Percentiles rank a stretch among this genome's conserved stretches.
Conservation (phyloP, 1,140 invertebrate species). For the Contarinia nasturtii region DNA sequence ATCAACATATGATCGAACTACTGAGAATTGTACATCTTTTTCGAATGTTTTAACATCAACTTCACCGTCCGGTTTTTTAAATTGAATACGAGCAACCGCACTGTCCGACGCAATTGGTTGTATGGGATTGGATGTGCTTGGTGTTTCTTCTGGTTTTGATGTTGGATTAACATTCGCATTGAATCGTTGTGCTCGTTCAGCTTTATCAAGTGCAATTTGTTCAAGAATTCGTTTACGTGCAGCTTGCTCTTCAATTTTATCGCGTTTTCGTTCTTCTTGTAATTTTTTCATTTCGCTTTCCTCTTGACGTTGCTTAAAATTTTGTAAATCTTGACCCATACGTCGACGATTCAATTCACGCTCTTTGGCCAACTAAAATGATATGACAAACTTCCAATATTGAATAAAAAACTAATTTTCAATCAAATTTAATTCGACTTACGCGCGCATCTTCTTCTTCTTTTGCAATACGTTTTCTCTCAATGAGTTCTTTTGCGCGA, state of each 20-base stretch:
- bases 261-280: slow-evolving; percentile 36
- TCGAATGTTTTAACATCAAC: slow-evolving; percentile 23
- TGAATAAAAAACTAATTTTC: slow-evolving; percentile 1
- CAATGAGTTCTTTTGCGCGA: slow-evolving; percentile 31
- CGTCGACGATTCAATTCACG: slow-evolving; percentile 51
- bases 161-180: neutral
- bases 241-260: slow-evolving; percentile 41
- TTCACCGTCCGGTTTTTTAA: slow-evolving; percentile 60
- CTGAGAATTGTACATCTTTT: slow-evolving; percentile 20
- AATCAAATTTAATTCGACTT: slow-evolving; percentile 4
- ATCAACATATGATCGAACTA: slow-evolving; percentile 20
- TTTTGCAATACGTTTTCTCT: slow-evolving; percentile 35
- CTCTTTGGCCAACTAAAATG: slow-evolving; percentile 31
- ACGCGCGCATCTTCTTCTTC: slow-evolving; percentile 40
- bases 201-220: slow-evolving; percentile 54
- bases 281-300: slow-evolving; percentile 49
- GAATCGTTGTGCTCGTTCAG: slow-evolving; percentile 27
- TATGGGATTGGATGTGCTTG: neutral
- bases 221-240: slow-evolving; percentile 43
- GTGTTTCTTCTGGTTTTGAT: slow-evolving; percentile 4
- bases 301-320: slow-evolving; percentile 44
- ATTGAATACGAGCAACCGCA: slow-evolving; percentile 46
- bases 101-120: neutral
- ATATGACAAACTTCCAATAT: neutral
- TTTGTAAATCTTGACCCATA: slow-evolving; percentile 46